Base-by-base conservation (phyloP, 1,140 invertebrate genomes). In the Apis florea region DNA sequence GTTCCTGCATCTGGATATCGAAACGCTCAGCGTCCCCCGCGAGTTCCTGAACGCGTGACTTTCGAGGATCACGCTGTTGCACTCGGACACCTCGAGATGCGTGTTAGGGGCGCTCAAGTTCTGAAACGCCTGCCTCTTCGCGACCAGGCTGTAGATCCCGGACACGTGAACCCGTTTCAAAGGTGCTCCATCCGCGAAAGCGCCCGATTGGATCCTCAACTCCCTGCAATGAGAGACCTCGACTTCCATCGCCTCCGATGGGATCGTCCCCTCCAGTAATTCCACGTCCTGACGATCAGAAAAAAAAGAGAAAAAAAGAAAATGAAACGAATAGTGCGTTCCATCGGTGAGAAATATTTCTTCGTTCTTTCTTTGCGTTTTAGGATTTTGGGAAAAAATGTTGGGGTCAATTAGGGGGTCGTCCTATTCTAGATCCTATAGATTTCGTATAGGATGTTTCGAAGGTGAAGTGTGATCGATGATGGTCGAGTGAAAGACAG, bases 21-120 rank as follows among this genome's bases (percentile, higher is more conserved):
- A 92, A 1, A 95, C 94, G 47, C 94, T 95, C 9, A 96, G 91
- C 11, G 95, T 95, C n/a, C 95, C 95, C 88, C 94, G 91, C 49
- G 93, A 92, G 82, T 94, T 94, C 74, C 94, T 94, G 85, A 95
- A 95, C 8, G 95, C 94, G 58, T 93, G 90, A 24, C 93, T 94
- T 85, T 95, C 95, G 21, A 95, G 88, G 19, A 94, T 86, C 31
- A 95, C 92, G 69, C 91, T 92, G 80, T 93, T 92, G 91, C 95
- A 95, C 78, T 94, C 93, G 61, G 93, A 89, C 13, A 95, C 92
- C 82, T 95, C 93, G n/a, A 95, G 87, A 9, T 94, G 89, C 53
- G 94, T 92, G 90, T 94, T 94, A 24, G 93, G 90, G 5, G 93
- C 92, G 78, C 91, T 93, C 51, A 95, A 82, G 88, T 95, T 95